A percentile compares a stretch with the other conserved stretches of the same genome.
Conservation (phyloP, 2,888 invertebrate species). For the Myopa testacea region DNA sequence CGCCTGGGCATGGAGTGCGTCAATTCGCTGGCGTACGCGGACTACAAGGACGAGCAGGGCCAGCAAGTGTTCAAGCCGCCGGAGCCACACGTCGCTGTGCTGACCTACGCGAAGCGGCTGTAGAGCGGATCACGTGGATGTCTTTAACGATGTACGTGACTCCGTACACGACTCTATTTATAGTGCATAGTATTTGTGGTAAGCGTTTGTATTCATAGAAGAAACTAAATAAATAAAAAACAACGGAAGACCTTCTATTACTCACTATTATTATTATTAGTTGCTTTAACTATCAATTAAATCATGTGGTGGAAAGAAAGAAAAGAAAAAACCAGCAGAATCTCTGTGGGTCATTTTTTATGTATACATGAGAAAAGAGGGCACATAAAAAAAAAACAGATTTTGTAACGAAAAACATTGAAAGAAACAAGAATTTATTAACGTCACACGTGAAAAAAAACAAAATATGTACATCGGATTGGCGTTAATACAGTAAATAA, state of each 20-base stretch:
- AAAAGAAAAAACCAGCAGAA: neutral
- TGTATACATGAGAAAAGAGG: neutral
- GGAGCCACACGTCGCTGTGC: constrained; percentile 56
- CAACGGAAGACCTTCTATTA: neutral
- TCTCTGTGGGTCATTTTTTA: too few relatives aligned
- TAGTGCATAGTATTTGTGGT: too few relatives aligned
- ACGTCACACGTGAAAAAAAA: too few relatives aligned
- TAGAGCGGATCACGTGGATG: neutral
- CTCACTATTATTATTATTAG: neutral
- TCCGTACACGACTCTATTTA: neutral
- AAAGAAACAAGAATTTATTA: too few relatives aligned
- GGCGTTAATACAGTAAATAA: too few relatives aligned
- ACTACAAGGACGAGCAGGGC: constrained; percentile 55
- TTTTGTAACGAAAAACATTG: neutral
- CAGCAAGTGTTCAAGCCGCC: constrained; percentile 58
- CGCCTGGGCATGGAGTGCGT: constrained; percentile 58
- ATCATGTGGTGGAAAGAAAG: neutral
- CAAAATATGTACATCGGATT: too few relatives aligned
- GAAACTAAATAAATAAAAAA: neutral
- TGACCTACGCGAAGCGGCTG: constrained; percentile 53
- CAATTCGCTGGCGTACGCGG: constrained; percentile 53
- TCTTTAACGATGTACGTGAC: neutral
- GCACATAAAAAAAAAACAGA: neutral
- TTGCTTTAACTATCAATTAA: neutral
- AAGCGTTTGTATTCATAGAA: neutral